Evolutionary conservation across 2,113 vertebrate genomes (phyloP), one percentile per base, ranked within the genome.

Genomic region (Actinemys pallida): DNA sequence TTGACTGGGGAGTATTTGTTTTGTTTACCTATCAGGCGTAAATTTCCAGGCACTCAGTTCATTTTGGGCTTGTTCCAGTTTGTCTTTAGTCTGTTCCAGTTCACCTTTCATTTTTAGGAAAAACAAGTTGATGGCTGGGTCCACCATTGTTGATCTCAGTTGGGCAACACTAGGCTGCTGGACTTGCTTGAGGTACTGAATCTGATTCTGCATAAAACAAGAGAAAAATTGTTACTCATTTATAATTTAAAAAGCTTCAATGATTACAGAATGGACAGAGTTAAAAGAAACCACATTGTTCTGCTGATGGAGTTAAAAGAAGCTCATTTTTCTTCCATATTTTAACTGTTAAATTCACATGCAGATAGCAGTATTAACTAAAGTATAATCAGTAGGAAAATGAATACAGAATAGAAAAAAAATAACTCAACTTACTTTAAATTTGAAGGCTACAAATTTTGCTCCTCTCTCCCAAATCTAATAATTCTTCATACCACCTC

Each of bases 11-110:
- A 99, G 99, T 99, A 99, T 99, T 99, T 99, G 99, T 99, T 99
- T 99, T 99, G 99, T 99, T 99, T 99, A 99, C 99, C 99, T 99
- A 99, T 99, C 99, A 99, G 99, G 99, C 99, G 99, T 99, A 99
- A 99, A 99, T 99, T 99, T 99, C 99, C 99, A 99, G 99, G 99
- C 99, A 99, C 99, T 99, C 99, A 99, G 99, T 99, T 99, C 99
- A 99, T 99, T 99, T 99, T 99, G 99, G 98, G 99, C 99, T 99
- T 99, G 99, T 99, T 99, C 99, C 99, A 99, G 99, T 99, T 99
- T 99, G 99, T 99, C 99, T 99, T 99, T 99, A 99, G 99, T 99
- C 99, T 99, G 99, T 99, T 99, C 99, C 99, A 99, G 99, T 99
- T 99, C 99, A 96, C 98, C 99, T 99, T 99, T 99, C 99, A 99